Conservation (phyloP, 2,113 vertebrate genomes). For the Mastomys coucha region DNA sequence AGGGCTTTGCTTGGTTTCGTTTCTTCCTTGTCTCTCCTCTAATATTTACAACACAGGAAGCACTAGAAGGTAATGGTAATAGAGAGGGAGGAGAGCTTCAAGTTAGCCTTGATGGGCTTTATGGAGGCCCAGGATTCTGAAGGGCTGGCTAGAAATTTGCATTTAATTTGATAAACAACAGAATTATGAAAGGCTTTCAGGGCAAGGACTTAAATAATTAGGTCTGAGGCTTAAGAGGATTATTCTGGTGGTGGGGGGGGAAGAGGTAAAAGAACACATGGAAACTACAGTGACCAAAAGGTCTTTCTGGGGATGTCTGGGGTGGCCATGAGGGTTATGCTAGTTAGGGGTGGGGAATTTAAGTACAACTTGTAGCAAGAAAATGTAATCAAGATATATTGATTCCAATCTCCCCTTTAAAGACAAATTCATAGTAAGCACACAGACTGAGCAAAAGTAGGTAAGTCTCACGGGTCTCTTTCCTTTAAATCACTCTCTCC, state of each 20-base stretch:
- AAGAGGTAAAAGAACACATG: not conserved
- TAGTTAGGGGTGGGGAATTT: not conserved
- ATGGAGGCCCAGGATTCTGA: not conserved
- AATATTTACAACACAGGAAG: not conserved
- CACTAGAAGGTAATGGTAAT: not conserved
- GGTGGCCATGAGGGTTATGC: not conserved
- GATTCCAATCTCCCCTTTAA: not conserved
- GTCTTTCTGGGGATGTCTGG: not conserved
- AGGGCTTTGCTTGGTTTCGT: not conserved
- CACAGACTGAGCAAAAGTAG: not conserved
- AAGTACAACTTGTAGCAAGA: not conserved
- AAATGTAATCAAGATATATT: not conserved
- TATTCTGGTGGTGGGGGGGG: no score
- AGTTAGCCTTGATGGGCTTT: not conserved
- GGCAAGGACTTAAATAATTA: not conserved
- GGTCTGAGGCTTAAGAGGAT: not conserved
- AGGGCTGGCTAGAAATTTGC: not conserved
- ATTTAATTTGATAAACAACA: slow-evolving; percentile 28
- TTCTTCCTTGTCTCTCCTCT: not conserved
- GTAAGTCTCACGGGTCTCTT: not conserved
- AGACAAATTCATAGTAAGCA: slow-evolving; percentile 7
- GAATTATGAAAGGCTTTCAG: not conserved
- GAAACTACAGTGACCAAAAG: not conserved
- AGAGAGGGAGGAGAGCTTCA: not conserved
- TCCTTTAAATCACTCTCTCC: not conserved